A percentile compares a stretch with the other conserved stretches of the same genome.
These are phyloP conservation scores for Sminthurides aquaticus DNA, from an alignment of 2,888 invertebrate species.

Conservation along the genomic window DNA sequence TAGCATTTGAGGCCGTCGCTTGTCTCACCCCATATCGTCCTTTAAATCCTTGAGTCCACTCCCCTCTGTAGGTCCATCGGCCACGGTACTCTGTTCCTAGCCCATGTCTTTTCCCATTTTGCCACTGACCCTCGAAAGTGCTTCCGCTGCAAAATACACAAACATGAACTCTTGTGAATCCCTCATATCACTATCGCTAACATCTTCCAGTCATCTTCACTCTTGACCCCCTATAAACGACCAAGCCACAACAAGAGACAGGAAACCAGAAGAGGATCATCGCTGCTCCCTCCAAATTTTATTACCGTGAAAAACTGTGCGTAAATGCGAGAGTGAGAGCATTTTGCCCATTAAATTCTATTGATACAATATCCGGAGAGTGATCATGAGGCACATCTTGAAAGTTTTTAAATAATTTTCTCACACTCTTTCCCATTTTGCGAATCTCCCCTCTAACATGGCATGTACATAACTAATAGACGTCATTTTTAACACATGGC, in stretches of 20 bases:
- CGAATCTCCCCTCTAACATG: background rate
- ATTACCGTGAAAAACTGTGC: too few relatives aligned
- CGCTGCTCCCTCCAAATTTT: background rate
- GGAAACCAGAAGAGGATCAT: background rate
- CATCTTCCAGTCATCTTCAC: too few relatives aligned
- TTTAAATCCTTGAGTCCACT: constrained; percentile 98
- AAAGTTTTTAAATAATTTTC: background rate
- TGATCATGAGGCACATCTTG: background rate
- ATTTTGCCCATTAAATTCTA: background rate
- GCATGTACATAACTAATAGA: background rate
- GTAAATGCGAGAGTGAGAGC: background rate
- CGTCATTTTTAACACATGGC: constrained; percentile 2
- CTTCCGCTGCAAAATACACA: constrained; percentile 66
- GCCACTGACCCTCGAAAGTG: constrained; percentile 97
- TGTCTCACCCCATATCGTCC: constrained; percentile 97
- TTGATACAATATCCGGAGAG: background rate
- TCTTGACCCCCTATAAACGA: too few relatives aligned
- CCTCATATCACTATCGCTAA: background rate
- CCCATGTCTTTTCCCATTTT: constrained; percentile 96
- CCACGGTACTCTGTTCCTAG: constrained; percentile 95
- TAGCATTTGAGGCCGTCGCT: constrained; percentile 88
- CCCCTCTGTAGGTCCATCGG: constrained; percentile 93
- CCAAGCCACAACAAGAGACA: background rate
- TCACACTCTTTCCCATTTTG: too few relatives aligned
- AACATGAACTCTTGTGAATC: constrained; percentile 3